A percentile compares a stretch with the other conserved stretches of the same genome.
These are phyloP conservation scores for Exocentrus adspersus DNA, from an alignment of 2,888 invertebrate genomes.

Conservation along the genomic window DNA sequence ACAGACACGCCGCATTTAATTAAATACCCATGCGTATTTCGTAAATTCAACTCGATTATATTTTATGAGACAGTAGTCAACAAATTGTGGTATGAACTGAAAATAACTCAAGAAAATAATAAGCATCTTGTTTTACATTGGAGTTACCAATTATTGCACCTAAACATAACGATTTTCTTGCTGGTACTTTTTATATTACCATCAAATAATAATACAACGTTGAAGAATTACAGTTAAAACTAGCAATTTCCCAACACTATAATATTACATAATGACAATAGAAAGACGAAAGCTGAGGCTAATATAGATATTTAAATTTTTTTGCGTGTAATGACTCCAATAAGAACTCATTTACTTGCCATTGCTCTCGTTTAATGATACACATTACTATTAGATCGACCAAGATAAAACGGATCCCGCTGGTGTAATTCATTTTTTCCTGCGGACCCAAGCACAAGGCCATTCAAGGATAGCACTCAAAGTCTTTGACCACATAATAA, in stretches of 20 bases:
- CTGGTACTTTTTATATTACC: no score
- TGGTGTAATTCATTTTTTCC: neutral
- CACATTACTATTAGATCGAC: constrained; percentile 7
- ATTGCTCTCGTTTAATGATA: constrained; percentile 3
- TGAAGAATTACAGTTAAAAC: neutral
- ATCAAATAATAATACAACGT: no score
- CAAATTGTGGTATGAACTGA: no score
- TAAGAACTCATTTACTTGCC: neutral
- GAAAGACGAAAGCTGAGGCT: neutral
- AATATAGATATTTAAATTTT: constrained; percentile 3
- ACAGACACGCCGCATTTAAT: no score
- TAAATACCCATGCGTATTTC: no score
- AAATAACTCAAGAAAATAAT: no score
- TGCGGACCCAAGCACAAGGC: neutral
- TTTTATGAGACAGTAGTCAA: no score
- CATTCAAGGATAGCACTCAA: neutral
- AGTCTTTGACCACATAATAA: constrained; percentile 3
- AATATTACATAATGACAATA: neutral
- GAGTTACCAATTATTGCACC: no score
- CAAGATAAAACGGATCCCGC: neutral
- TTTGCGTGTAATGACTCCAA: neutral
- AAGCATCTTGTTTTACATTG: no score
- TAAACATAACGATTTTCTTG: no score
- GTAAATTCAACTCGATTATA: no score
- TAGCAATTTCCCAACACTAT: neutral